These are phyloP conservation scores for Pammene fasciana DNA, from an alignment of 2,888 invertebrate species.

Conservation along the genomic window DNA sequence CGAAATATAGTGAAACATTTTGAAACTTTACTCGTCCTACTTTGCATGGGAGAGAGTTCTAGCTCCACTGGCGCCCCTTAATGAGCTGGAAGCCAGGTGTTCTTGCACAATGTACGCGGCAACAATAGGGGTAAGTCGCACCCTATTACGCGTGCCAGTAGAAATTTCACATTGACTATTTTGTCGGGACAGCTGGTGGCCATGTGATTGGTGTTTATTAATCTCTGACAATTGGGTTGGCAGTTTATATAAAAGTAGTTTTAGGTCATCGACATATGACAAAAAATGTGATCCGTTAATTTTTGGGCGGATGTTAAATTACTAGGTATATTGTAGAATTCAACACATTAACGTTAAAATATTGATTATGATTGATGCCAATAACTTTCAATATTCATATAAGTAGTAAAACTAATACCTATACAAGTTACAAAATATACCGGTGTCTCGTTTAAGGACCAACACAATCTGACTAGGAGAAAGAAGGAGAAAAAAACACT, in stretches of 20 bases:
- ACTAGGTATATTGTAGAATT: too few relatives aligned
- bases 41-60: slow-evolving; percentile 22
- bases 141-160: slow-evolving; percentile 41
- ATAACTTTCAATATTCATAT: too few relatives aligned
- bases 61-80: slow-evolving; percentile 52
- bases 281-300: background rate
- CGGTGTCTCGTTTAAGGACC: too few relatives aligned
- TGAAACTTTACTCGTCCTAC: slow-evolving; percentile 5
- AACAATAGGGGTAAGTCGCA: slow-evolving; percentile 61
- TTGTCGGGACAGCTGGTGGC: slow-evolving; percentile 38
- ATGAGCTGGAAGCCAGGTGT: slow-evolving; percentile 74
- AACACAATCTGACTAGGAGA: too few relatives aligned
- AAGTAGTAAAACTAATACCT: too few relatives aligned
- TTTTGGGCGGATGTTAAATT: background rate
- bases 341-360: too few relatives aligned
- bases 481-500: too few relatives aligned
- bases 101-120: slow-evolving; percentile 65
- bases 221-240: slow-evolving; percentile 18
- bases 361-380: too few relatives aligned
- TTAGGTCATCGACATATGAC: background rate
- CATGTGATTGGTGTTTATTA: slow-evolving; percentile 31
- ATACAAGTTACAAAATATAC: too few relatives aligned
- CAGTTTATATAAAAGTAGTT: slow-evolving; percentile 2
- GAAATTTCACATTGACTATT: slow-evolving; percentile 41
- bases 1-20: background rate